Base-by-base conservation (phyloP, 2,888 invertebrate species). In the Barypeithes pellucidus region DNA sequence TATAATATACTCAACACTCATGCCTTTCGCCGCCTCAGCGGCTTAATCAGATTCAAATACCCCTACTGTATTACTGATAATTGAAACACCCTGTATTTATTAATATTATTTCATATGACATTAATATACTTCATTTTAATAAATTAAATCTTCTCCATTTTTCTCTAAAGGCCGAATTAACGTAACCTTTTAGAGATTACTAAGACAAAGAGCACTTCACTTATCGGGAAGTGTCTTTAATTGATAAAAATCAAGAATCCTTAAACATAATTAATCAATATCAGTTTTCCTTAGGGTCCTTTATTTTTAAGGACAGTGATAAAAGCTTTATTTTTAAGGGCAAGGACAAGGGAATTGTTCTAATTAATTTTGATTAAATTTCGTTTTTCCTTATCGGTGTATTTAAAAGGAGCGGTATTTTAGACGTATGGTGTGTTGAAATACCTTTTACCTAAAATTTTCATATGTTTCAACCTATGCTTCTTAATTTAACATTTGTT, bases 201-300 rank as follows among this genome's bases (percentile, higher is more conserved):
- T 20, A 20, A 9, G 20, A 47, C 47, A 47, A 47, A 47, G 20
- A 9, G 11, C 18, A 3, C 9, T 20, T 47, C 9, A 20, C 18
- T 47, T 47, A 47, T 47, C 3, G 18, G 20, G 8, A 47, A 47
- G 36, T 12, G 16, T 59, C 16, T 20, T 59, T 59, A 59, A 59
- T 36, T 59, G 59, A 59, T 59, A 29, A 36, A 57, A 59, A 59
- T 59, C 36, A 24, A 36, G 36, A 59, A 36, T 39, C 12, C 59
- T 59, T 36, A 59, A 59, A 11, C 18, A 12, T 59, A 18, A 59
- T 39, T 39, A 59, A 59, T 59, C 59, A 36, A 59, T 59, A 59
- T 59, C 59, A 11, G 36, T 39, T 36, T 59, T 24, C 20, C 16
- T 59, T 36, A 36, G 36, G 12, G 36, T 16, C 18, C 11, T 39